phyloP scores from a whole-genome alignment of 1,140 invertebrate species.

The Paraescarpia echinospica region DNA sequence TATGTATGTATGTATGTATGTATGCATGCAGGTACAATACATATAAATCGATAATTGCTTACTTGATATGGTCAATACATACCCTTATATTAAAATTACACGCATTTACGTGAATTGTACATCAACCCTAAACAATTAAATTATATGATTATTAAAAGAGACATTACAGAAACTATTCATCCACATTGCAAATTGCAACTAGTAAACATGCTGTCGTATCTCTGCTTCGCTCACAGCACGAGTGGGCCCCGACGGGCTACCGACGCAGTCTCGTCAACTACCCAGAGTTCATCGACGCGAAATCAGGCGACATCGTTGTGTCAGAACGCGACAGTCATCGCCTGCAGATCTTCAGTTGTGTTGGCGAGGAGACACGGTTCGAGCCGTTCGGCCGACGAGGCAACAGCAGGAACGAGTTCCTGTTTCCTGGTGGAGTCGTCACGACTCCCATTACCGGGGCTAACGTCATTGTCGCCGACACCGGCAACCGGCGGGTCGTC shows the following conservation, averaged over 20 bases:
- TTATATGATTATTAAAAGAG: too few species aligned
- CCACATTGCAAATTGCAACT: too few species aligned
- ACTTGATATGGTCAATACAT: too few species aligned
- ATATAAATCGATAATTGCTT: too few species aligned
- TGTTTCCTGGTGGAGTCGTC: constrained; percentile 17
- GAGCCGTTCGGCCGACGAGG: constrained; percentile 15
- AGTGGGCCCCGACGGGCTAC: constrained; percentile 21
- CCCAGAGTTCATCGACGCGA: constrained; percentile 23
- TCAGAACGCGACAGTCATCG: constrained; percentile 24
- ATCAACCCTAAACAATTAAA: too few species aligned
- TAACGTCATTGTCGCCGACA: constrained; percentile 23
- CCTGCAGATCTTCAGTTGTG: constrained; percentile 19
- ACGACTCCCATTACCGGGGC: constrained; percentile 14
- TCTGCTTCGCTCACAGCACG: not conserved
- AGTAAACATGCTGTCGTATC: not conserved
- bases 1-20: too few species aligned
- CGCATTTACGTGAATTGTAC: too few species aligned
- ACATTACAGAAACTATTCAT: too few species aligned
- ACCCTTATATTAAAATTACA: too few species aligned
- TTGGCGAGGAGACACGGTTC: constrained; percentile 22
- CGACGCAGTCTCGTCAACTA: constrained; percentile 25
- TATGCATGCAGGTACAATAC: too few species aligned
- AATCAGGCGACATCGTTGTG: constrained; percentile 22
- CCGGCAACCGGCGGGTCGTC: constrained; percentile 21
- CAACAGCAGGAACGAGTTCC: constrained; percentile 24